Base-by-base conservation (phyloP, 2,797 vertebrate genomes). In the Oreochromis mossambicus region DNA sequence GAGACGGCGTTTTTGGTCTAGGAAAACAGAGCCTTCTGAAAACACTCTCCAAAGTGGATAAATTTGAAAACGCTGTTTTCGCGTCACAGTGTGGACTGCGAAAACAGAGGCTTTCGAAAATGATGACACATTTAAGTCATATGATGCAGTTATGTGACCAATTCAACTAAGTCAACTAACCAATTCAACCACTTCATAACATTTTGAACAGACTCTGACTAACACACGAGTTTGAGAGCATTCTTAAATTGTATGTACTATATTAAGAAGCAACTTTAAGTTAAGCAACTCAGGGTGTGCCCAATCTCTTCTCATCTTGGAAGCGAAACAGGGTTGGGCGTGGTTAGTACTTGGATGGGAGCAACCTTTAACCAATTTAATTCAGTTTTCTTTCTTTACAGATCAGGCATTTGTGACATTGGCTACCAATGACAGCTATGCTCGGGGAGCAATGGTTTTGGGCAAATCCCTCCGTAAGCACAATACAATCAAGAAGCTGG, bases 381-480 rank as follows among this genome's bases (percentile, higher is more conserved):
- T 75, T 50, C 70, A 50, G 26, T 70, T 55, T n/a, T 5, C 81
- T 38, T 73, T 7, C 12, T 87, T 51, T 50, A 38, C 96, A 99
- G 98, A 98, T 92, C 97, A 99, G 94, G 98, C 99, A 91, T 99
- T 99, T 95, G 98, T 99, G 93, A 99, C 98, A 5, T 94, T 99
- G 94, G 98, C 98, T 79, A 99, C 98, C 90, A 99, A 98, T 54
- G 98, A 99, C 93, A 96, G 91, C 82, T 99, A 99, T 58, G 97
- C 97, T 56, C 98, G 97, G 89, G 99, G 99, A 86, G 98, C 98
- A 3, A 96, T 99, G 94, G 99, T 99, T 86, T 93, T 99, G 85
- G 98, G 97, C 51, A 97, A 97, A 13, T 99, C 98, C 41, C 96
- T 99, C 84, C 96, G 96, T 82, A 97, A 95, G 88, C 95, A 98